These are phyloP conservation scores for Acrocephalus kingi DNA, from an alignment of 2,113 vertebrate species.

Conservation along the genomic window DNA sequence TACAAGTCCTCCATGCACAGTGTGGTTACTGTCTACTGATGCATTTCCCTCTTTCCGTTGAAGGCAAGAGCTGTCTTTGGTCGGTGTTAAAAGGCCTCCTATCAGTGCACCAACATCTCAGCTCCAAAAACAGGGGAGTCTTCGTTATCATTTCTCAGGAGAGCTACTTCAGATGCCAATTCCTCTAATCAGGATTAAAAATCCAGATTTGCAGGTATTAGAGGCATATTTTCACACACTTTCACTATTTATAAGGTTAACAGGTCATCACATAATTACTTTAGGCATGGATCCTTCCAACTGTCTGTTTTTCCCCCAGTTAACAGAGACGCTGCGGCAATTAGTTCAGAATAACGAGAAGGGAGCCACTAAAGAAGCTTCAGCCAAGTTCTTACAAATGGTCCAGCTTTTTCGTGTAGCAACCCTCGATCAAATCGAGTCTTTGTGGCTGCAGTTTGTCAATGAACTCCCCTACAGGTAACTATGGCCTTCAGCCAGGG, in stretches of 20 bases:
- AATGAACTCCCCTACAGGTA: constrained; percentile 31
- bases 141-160: constrained; percentile 73
- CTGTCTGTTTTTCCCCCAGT: constrained; percentile 56
- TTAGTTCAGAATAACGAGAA: constrained; percentile 73
- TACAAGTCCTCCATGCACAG: rapidly evolving
- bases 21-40: neutral
- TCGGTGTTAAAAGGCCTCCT: constrained; percentile 41
- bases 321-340: constrained; percentile 70
- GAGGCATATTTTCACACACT: neutral
- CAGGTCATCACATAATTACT: neutral
- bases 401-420: constrained; percentile 75
- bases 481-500: neutral
- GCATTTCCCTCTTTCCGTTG: neutral
- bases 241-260: neutral
- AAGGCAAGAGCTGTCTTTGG: constrained; percentile 80
- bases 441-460: constrained; percentile 74
- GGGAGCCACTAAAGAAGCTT: constrained; percentile 62
- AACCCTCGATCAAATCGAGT: constrained; percentile 70
- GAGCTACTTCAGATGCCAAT: constrained; percentile 71
- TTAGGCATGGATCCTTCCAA: neutral
- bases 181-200: constrained; percentile 72
- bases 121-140: constrained; percentile 74
- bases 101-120: neutral
- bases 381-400: constrained; percentile 73
- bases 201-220: constrained; percentile 74